Base-by-base conservation (phyloP, 2,888 invertebrate species). In the Drosophila siamana region DNA sequence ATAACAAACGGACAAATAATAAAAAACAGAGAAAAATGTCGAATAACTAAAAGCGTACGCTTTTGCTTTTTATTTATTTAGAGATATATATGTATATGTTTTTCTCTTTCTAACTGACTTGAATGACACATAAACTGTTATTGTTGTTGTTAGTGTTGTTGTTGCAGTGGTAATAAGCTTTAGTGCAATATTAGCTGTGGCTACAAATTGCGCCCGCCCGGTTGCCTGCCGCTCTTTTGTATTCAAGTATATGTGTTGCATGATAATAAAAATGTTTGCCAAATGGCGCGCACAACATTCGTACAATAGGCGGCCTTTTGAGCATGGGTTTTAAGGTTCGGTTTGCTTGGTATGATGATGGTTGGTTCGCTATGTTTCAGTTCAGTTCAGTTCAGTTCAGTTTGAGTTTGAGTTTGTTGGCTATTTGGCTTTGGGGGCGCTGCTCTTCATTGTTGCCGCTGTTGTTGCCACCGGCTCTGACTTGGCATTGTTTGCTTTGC, bases 401-500 rank as follows among this genome's bases (percentile, higher is more conserved):
- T 3, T 22, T 48, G 24, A 47, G 74, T 62, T 73, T 52, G 36
- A 38, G 36, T 47, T 30, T 74, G 63, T 65, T 70, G 78, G 69
- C 68, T 71, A 76, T 82, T 79, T 78, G 65, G 76, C 69, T 75
- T 71, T 61, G 51, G 62, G 78, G 64, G 47, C 38, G 51, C 64
- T 57, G 46, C 48, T 69, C 48, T 61, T 69, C 56, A 55, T 80
- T 78, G 80, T 78, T 47, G 46, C 56, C 59, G 52, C 38, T 64
- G 54, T 41, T 74, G 57, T 72, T 74, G 74, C 74, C 62, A 62
- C 38, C 44, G 74, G 74, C 83, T 85, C 67, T 88, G 84, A 68
- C 86, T 88, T 86, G 69, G 86, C 84, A 86, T 83, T 83, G 83
- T 83, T 83, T 88, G 86, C 68, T 80, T 88, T 88, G 84, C 88